phyloP scores from a whole-genome alignment of 2,888 invertebrate species.

The Cheilosia urbana region DNA sequence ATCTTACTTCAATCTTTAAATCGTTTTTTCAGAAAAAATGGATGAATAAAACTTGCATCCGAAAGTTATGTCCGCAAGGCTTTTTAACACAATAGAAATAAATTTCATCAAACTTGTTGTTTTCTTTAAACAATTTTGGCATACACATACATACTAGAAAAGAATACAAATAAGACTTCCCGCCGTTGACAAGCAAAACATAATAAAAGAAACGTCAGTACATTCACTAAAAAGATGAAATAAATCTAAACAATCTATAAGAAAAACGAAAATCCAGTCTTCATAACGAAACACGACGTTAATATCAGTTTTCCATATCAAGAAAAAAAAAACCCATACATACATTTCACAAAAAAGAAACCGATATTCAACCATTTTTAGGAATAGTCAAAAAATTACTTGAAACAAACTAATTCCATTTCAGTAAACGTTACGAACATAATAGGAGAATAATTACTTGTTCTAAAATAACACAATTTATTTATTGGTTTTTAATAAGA shows the following conservation, averaged over 20 bases:
- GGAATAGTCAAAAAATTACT: slow-evolving; percentile 28
- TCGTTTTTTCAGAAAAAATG: slow-evolving; percentile 72
- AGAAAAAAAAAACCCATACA: slow-evolving; percentile 51
- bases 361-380: slow-evolving; percentile 36
- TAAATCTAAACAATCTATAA: slow-evolving; percentile 29
- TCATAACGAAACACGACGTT: slow-evolving; percentile 61
- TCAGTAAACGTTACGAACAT: slow-evolving; percentile 58
- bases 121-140: slow-evolving; percentile 49
- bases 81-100: slow-evolving; percentile 42
- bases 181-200: slow-evolving; percentile 73
- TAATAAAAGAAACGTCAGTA: slow-evolving; percentile 69
- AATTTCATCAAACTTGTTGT: slow-evolving; percentile 35
- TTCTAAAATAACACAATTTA: not conserved
- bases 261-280: slow-evolving; percentile 60
- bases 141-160: slow-evolving; percentile 21
- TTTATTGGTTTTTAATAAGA: not conserved
- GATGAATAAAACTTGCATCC: slow-evolving; percentile 69
- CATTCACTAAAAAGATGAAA: slow-evolving; percentile 49
- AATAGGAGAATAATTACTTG: not conserved
- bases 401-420: slow-evolving; percentile 50
- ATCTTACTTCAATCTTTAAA: slow-evolving; percentile 60
- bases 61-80: slow-evolving; percentile 49
- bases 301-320: slow-evolving; percentile 75
- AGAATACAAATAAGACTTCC: slow-evolving; percentile 70
- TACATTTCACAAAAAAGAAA: slow-evolving; percentile 34